A percentile compares a stretch with the other conserved stretches of the same genome.
phyloP scores from a whole-genome alignment of 2,113 vertebrate species.

The Tonatia bakeri region DNA sequence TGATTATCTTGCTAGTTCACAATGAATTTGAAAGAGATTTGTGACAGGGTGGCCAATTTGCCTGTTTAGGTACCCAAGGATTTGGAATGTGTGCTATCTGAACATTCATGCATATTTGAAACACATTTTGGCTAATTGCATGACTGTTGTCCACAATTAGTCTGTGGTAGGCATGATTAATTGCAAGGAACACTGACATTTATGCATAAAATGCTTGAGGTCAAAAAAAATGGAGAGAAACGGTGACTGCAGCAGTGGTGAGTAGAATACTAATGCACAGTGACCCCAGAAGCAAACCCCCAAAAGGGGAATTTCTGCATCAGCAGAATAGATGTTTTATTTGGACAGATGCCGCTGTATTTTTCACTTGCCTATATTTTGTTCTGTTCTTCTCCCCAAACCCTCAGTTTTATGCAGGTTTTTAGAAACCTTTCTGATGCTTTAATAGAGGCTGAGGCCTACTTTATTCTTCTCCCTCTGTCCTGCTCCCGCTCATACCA shows the following conservation, averaged over 20 bases:
- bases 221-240: conserved; percentile 83
- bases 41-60: conserved; percentile 57
- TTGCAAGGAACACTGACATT: conserved; percentile 84
- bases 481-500: background rate
- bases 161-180: conserved; percentile 83
- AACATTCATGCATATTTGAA: conserved; percentile 81
- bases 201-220: conserved; percentile 84
- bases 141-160: conserved; percentile 84
- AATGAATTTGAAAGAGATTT: conserved; percentile 52
- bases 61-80: conserved; percentile 61
- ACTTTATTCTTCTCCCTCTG: background rate
- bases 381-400: background rate
- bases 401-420: background rate
- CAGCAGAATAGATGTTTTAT: conserved; percentile 68
- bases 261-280: conserved; percentile 80
- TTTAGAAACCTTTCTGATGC: background rate
- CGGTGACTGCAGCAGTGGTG: conserved; percentile 67
- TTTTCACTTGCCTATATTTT: conserved; percentile 30
- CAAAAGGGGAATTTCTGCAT: conserved; percentile 56
- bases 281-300: conserved; percentile 72
- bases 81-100: conserved; percentile 72
- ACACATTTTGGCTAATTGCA: conserved; percentile 82
- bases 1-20: conserved; percentile 54
- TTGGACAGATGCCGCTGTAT: conserved; percentile 6
- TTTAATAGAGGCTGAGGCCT: background rate